Base-by-base conservation (phyloP, 1,140 invertebrate genomes). In the Pristionchus pacificus region DNA sequence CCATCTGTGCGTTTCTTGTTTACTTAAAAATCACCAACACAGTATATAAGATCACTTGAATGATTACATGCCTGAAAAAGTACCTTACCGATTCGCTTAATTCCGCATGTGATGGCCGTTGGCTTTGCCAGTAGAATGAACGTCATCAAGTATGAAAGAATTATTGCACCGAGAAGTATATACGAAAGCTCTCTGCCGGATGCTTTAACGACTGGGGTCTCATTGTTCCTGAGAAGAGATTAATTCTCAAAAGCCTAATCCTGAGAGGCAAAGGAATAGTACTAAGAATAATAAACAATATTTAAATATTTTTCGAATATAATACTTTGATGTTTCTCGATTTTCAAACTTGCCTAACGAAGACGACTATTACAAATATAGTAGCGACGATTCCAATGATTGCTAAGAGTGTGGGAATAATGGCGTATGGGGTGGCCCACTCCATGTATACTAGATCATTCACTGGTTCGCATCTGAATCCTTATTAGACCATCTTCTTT, bases 181-280 rank as follows among this genome's bases (percentile, higher is more conserved):
- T 91, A 91, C 78, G 90, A 91, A 0, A 93, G 85, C 79, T 93
- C 92, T 63, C 92, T 84, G 1, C 91, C 91, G 0, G 91, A 91
- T 0, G 92, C 91, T 80, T 91, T 89, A 0, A 93, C 86, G 0
- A 93, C 87, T 2, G 91, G 91, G 0, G 91, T 93, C 75, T 90
- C 87, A 68, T 91, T 89, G 78, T 85, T 88, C 75, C 87, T 85
- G 65, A 49, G 72, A 72, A 30, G 63, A 49, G 27, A 19, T n/a
- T 29, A 24, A n/a, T 19, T 72, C 14, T n/a, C n/a, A 62, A 72
- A 10, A n/a, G n/a, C n/a, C n/a, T n/a, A n/a, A n/a, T n/a, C n/a
- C 38, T 49, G 38, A 49, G 38, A 49, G 19, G 38, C 38, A 19
- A 49, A 10, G 38, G 38, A 49, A 10, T 49, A 19, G 38, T 6